Evolutionary conservation across 2,797 vertebrate species (phyloP), one percentile per base, ranked within the genome.

Genomic region (Sciurus carolinensis): DNA sequence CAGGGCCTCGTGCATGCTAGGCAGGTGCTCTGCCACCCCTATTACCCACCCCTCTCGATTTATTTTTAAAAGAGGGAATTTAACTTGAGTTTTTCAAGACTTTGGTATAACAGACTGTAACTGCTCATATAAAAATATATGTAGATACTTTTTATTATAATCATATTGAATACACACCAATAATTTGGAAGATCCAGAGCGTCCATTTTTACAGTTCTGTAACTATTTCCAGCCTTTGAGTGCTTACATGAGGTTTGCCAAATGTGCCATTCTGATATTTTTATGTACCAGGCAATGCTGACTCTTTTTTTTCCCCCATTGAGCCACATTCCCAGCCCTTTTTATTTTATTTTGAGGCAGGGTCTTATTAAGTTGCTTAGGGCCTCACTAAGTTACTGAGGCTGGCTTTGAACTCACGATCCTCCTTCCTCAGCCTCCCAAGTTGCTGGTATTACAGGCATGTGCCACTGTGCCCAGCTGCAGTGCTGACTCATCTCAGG

Each of bases 51-150:
- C 54, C 18, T 20, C 54, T 57, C 54, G 50, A 52, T 52, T 52
- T 17, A 87, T 1, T 93, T 69, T 33, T 50, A 59, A 62, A 91
- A 93, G 47, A 85, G 75, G 36, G 88, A 42, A 81, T 90, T 62
- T 69, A 72, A 59, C 50, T 87, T 30, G 30, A 80, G 47, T 44
- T 57, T 87, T 85, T 90, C 26, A 71, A 57, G 59, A n/a, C 69
- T 93, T 85, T 36, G 59, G 14, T 79, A 39, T 39, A 28, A 72
- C 44, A 83, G 73, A 15, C 69, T 36, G 11, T 7, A 67, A 1
- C 67, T 71, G 10, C 44, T 79, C 42, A 28, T 66, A 20, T 4
- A 18, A 59, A 33, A 39, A 7, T 9, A 5, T 8, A 5, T 77
- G 22, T 33, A 77, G 28, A 33, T 50, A 54, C n/a, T 82, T 95